Evolutionary conservation across 2,888 invertebrate species (phyloP).

Genomic region (Lissonota sp.): DNA sequence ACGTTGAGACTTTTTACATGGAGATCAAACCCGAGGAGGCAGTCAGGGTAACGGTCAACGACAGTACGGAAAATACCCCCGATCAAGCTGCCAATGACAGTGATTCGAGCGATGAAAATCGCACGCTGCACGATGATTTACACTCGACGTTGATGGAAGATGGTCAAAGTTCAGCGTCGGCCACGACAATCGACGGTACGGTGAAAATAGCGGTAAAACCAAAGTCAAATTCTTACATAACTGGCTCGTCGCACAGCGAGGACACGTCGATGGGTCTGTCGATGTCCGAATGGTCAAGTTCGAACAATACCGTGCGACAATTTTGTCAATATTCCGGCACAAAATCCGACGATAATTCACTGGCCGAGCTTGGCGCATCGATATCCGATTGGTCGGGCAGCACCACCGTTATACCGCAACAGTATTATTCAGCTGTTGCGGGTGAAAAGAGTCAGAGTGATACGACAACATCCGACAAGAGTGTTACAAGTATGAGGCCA

Average conservation of each 20-base stretch:
- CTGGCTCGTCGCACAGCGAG: conserved; percentile 93
- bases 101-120: conserved; percentile 88
- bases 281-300: conserved; percentile 95
- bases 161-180: conserved; percentile 83
- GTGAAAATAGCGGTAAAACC: conserved; percentile 92
- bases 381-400: conserved; percentile 94
- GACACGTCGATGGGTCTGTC: conserved; percentile 94
- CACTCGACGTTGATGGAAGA: conserved; percentile 81
- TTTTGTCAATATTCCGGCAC: conserved; percentile 88
- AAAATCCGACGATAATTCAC: conserved; percentile 92
- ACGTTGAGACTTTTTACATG: conserved; percentile 92
- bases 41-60: conserved; percentile 90
- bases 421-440: conserved; percentile 74
- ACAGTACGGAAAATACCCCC: conserved; percentile 88
- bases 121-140: conserved; percentile 88
- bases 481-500: conserved; percentile 80
- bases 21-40: conserved; percentile 91
- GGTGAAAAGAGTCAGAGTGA: conserved; percentile 82
- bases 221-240: conserved; percentile 88
- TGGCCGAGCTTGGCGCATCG: conserved; percentile 90
- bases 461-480: conserved; percentile 81
- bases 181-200: conserved; percentile 92
- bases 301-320: conserved; percentile 93
- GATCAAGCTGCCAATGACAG: conserved; percentile 84
- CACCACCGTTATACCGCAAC: conserved; percentile 89